These are phyloP conservation scores for Pogonocichla stellata DNA, from an alignment of 2,113 vertebrate genomes.

Conservation along the genomic window DNA sequence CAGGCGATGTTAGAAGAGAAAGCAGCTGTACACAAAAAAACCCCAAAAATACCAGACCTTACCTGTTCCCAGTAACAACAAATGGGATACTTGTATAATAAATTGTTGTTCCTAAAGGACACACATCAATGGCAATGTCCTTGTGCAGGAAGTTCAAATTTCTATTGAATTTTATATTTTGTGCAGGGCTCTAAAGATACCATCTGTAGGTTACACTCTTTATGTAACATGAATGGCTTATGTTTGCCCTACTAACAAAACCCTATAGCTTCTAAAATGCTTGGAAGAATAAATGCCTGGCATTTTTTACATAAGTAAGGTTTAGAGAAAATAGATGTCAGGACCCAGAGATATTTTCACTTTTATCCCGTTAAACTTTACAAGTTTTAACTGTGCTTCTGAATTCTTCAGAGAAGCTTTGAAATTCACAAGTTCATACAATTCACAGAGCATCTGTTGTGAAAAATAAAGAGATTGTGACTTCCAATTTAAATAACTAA, in stretches of 20 bases:
- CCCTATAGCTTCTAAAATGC: not conserved
- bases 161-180: not conserved
- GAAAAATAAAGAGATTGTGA: constrained; percentile 81
- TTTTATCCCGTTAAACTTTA: constrained; percentile 74
- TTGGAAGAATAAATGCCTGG: constrained; percentile 11
- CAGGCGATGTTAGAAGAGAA: not conserved
- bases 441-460: constrained; percentile 84
- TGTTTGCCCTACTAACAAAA: not conserved
- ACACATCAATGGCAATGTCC: not conserved
- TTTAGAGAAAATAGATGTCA: constrained; percentile 72
- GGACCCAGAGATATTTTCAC: constrained; percentile 72
- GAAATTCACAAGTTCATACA: constrained; percentile 81
- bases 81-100: not conserved
- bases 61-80: not conserved
- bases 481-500: constrained; percentile 78
- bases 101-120: not conserved
- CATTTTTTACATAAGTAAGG: constrained; percentile 66
- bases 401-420: constrained; percentile 78
- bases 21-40: not conserved
- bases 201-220: not conserved
- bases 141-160: not conserved
- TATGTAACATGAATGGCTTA: not conserved
- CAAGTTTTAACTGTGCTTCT: constrained; percentile 77
- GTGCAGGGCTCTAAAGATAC: not conserved
- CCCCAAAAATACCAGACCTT: no score